These are phyloP conservation scores for Drosophila carrolli DNA, from an alignment of 1,140 invertebrate genomes.

Conservation along the genomic window DNA sequence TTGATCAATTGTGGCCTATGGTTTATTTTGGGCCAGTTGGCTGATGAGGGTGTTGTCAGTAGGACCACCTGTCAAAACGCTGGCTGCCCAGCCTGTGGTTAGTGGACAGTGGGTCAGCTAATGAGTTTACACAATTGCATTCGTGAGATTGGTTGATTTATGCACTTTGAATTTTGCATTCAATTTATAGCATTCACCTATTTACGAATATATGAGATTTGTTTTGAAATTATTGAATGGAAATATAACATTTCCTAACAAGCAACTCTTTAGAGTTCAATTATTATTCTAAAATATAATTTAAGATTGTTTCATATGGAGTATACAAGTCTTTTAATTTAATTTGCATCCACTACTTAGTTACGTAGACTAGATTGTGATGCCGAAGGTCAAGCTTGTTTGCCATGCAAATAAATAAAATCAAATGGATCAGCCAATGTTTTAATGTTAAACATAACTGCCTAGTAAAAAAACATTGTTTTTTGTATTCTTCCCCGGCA, in stretches of 20 bases:
- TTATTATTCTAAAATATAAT: no score
- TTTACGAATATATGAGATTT: constrained; percentile 4
- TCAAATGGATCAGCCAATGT: no score
- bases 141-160: constrained; percentile 2
- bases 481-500: background rate
- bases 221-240: no score
- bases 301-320: no score
- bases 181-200: background rate
- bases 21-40: constrained; percentile 31
- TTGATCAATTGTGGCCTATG: constrained; percentile 65
- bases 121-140: constrained; percentile 1
- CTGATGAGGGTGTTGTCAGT: constrained; percentile 21
- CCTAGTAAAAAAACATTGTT: background rate
- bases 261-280: no score
- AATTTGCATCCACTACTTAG: no score
- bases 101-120: constrained; percentile 20
- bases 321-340: no score
- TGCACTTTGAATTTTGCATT: background rate
- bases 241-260: no score
- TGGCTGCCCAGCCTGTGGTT: constrained; percentile 13
- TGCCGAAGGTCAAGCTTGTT: no score
- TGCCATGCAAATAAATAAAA: no score
- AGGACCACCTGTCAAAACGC: constrained; percentile 66
- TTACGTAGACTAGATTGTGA: no score
- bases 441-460: no score